Base-by-base conservation (phyloP, 1,140 invertebrate species). In the Radopholus similis region DNA sequence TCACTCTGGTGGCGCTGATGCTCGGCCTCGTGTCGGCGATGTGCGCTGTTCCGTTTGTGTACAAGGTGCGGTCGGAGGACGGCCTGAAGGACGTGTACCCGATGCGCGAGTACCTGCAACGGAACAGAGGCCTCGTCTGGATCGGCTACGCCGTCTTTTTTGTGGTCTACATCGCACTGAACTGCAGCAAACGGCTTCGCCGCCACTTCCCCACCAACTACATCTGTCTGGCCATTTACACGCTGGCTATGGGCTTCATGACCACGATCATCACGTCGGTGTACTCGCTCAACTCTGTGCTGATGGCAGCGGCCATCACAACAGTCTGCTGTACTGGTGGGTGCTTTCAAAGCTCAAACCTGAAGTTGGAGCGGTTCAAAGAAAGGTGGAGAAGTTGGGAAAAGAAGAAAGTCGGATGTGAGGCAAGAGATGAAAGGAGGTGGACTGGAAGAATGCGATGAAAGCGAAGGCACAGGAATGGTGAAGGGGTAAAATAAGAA, bases 141-240 rank as follows among this genome's bases (percentile, higher is more conserved):
- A 4, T 54, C 0, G 30, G 28, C 15, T 54, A 32, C 15, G 73
- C 53, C 6, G 49, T 56, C 38, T 81, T 78, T 40, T 56, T 78
- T 44, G 70, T 76, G 11, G 69, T 77, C 32, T 78, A 78, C 70
- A 40, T 80, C 30, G 78, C 64, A 23, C 64, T 80, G 26, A 74
- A 82, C 37, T 80, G 78, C 71, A 82, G 78, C 60, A 80, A 80
- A 58, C 55, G 54, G 26, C 79, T 80, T 49, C 79, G 78, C 23
- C 74, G 78, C 6, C 64, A 51, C 11, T 80, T 78, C 66, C 78
- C 78, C 26, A 44, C 64, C 1, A 80, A 80, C 42, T 42, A 82
- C 2, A 80, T 80, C 38, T 54, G 68, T 11, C 78, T 77, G 37
- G 78, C 40, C 23, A 65, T 80, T 49, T 66, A 82, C 35, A 79